Conservation (phyloP, 2,113 vertebrate genomes). For the mouse (Mus musculus) region DNA sequence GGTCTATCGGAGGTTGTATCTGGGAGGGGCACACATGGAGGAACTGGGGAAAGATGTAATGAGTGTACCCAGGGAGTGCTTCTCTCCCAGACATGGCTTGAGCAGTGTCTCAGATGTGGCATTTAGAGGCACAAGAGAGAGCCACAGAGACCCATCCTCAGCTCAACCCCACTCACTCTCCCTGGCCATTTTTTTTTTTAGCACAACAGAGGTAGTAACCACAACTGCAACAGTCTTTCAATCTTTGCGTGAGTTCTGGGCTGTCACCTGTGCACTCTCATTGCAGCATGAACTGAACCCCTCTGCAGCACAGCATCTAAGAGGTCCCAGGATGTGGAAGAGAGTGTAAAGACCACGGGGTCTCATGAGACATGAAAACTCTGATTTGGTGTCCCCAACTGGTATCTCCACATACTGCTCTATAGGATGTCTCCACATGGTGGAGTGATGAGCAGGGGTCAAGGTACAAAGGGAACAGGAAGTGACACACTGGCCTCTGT, state of each 20-base stretch:
- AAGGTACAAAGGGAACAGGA: not conserved
- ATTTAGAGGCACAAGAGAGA: not conserved
- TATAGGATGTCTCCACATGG: not conserved
- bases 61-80: not conserved
- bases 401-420: not conserved
- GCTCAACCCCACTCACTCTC: not conserved
- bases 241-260: no score
- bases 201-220: not conserved
- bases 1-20: not conserved
- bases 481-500: no score
- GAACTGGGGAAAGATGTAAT: not conserved
- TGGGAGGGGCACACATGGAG: not conserved
- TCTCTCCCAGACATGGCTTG: not conserved
- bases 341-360: not conserved
- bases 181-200: not conserved
- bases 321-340: not conserved
- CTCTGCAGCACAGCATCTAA: not conserved
- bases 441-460: not conserved
- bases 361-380: not conserved
- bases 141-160: not conserved
- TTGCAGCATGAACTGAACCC: no score
- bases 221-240: not conserved
- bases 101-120: no score
- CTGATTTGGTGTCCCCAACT: not conserved
- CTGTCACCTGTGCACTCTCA: no score